Conservation (phyloP, 2,113 vertebrate species). For the Cebus imitator region DNA sequence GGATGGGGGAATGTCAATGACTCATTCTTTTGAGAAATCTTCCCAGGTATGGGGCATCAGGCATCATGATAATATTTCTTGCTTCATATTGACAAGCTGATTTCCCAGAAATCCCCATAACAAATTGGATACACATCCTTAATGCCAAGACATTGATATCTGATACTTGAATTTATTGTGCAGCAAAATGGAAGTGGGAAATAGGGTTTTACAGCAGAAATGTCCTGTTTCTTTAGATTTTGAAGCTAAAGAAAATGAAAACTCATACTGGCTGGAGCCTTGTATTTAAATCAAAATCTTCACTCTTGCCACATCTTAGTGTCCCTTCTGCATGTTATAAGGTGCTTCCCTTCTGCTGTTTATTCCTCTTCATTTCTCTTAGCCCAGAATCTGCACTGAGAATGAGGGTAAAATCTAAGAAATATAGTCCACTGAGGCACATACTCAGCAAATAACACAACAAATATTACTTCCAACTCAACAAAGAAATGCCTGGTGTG, state of each 20-base stretch:
- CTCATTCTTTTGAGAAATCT: not conserved
- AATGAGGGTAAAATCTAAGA: not conserved
- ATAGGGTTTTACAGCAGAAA: not conserved
- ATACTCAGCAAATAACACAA: not conserved
- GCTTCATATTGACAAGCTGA: not conserved
- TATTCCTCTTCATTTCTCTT: conserved; percentile 44
- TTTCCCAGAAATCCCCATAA: not conserved
- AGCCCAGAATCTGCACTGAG: conserved; percentile 50
- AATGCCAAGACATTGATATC: not conserved
- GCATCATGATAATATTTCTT: not conserved
- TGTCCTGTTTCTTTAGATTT: not conserved
- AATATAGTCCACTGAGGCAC: not conserved
- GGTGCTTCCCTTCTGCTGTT: conserved; percentile 48
- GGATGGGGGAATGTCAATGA: rapidly evolving
- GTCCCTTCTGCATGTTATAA: conserved; percentile 54
- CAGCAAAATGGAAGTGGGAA: conserved; percentile 21
- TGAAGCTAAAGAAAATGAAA: no score
- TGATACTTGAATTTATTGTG: conserved; percentile 17
- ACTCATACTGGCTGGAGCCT: conserved; percentile 1
- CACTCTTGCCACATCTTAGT: conserved; percentile 4
- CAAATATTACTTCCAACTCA: not conserved
- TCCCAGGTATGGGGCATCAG: not conserved
- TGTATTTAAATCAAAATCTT: conserved; percentile 65
- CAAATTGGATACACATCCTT: not conserved
- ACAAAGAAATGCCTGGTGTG: not conserved